Evolutionary conservation across 2,888 invertebrate genomes (phyloP).

Genomic region (Pomacea canaliculata): DNA sequence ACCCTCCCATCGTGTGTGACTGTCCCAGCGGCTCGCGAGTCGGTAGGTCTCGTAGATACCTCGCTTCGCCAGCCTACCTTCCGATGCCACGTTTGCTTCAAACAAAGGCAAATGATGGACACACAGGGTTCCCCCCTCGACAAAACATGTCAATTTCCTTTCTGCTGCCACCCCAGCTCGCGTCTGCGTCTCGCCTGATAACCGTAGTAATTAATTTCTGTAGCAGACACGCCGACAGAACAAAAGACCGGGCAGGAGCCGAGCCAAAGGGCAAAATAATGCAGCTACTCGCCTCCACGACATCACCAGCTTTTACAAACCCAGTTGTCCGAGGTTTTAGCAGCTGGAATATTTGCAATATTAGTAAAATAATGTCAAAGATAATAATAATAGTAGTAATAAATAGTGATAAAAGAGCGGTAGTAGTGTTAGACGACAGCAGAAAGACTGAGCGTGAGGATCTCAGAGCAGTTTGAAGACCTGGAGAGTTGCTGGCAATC

Average conservation of each 20-base stretch:
- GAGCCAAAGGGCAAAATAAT: neutral
- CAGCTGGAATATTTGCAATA: no score
- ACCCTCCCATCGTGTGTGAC: no score
- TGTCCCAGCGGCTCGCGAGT: no score
- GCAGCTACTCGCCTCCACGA: neutral
- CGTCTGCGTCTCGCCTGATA: neutral
- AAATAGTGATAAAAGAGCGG: no score
- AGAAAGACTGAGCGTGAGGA: no score
- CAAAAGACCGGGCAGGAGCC: slow-evolving; percentile 3
- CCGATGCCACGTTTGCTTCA: neutral
- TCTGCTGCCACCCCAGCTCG: neutral
- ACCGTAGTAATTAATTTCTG: slow-evolving; percentile 6
- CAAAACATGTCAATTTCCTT: slow-evolving; percentile 11
- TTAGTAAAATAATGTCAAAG: no score
- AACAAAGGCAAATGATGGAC: slow-evolving; percentile 5
- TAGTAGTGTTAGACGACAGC: no score
- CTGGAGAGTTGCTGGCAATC: no score
- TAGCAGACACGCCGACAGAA: neutral
- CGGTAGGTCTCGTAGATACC: neutral
- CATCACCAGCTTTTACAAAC: no score
- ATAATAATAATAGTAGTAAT: no score
- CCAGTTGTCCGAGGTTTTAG: no score
- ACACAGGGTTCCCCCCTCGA: neutral
- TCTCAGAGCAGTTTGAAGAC: no score
- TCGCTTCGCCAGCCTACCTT: neutral